A percentile compares a stretch with the other conserved stretches of the same genome.
These are phyloP conservation scores for Tricholauxania praeusta DNA, from an alignment of 2,888 invertebrate species.

Conservation along the genomic window DNA sequence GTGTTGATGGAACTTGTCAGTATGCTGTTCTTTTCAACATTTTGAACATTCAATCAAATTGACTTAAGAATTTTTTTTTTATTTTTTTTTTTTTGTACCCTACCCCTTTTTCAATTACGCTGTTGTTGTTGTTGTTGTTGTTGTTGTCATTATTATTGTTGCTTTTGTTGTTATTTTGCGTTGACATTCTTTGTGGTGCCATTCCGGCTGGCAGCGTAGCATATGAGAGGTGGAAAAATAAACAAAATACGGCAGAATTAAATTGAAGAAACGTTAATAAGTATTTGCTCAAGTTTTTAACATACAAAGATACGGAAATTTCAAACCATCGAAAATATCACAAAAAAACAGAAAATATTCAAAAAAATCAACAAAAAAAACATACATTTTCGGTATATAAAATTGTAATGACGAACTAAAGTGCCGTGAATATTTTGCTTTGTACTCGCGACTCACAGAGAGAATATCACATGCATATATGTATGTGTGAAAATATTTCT, in stretches of 20 bases:
- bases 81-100: conserved; percentile 26
- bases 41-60: neutral
- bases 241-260: neutral
- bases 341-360: too few species aligned
- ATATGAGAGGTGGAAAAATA: neutral
- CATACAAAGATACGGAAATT: too few species aligned
- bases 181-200: conserved; percentile 22
- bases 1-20: conserved; percentile 7
- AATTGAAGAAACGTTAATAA: too few species aligned
- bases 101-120: conserved; percentile 19
- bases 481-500: too few species aligned
- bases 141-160: conserved; percentile 22
- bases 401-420: too few species aligned
- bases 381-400: too few species aligned
- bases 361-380: too few species aligned
- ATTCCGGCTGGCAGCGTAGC: conserved; percentile 5
- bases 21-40: neutral
- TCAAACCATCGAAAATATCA: too few species aligned
- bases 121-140: conserved; percentile 26
- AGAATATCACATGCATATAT: too few species aligned
- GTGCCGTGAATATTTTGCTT: too few species aligned
- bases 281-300: too few species aligned
- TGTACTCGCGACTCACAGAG: too few species aligned
- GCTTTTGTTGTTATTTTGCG: conserved; percentile 23
- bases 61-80: neutral